Base-by-base conservation (phyloP, 2,888 invertebrate genomes). In the Chrysolina oricalcia region DNA sequence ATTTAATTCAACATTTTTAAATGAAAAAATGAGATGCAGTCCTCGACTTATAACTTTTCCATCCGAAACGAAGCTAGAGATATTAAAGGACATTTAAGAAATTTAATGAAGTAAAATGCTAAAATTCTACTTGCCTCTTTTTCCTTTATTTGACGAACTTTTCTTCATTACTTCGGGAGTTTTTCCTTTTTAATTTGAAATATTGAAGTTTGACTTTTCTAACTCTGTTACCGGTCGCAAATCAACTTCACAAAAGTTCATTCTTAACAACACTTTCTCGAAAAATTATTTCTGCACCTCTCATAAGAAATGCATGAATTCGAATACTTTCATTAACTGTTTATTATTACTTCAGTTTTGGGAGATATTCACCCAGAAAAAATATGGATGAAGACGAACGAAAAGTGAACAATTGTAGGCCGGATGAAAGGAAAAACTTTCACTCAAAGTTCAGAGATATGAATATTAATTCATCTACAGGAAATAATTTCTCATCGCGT, bases 161-260 rank as follows among this genome's bases (percentile, higher is more conserved):
- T 84, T 83, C 83, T 83, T 81, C 81, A 80, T 84, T 84, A 80
- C 69, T 79, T 77, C 73, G 74, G 81, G 76, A 81, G 82, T 82
- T 81, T 80, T 59, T 59, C 1, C 59, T 78, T 80, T 84, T 84
- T 83, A 84, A 82, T 83, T 83, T 81, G 79, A 82, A 83, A 83
- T 84, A 83, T 85, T 83, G 83, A 83, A 84, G 83, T 85, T 84
- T 82, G 83, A 83, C 82, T 85, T 81, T 78, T 79, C 81, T 78
- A 83, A 84, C 81, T 84, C 81, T 56, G n/a, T 35, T 80, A 79
- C 76, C 9, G 53, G 53, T 56, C 23, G 53, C n/a, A 48, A 50
- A n/a, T 50, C 50, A 59, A 59, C 59, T 59, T 59, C 35, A 59
- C 59, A n/a, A 27, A 59, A 59, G 59, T 59, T 59, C 23, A 59